Evolutionary conservation across 2,888 invertebrate genomes (phyloP).

Genomic region (Margaritifera margaritifera): DNA sequence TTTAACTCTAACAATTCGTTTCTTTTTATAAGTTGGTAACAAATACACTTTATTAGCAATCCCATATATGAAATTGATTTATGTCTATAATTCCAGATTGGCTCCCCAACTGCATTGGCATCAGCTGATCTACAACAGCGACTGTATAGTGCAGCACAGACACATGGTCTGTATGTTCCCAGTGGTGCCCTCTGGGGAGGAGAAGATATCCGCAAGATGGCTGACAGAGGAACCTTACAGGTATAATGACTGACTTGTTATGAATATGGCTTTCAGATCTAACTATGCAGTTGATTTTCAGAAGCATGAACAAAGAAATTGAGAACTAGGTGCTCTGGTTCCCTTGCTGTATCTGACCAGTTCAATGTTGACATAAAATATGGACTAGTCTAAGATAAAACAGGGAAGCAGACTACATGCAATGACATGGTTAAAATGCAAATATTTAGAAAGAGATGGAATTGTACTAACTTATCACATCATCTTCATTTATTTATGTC

Average conservation of each 20-base stretch:
- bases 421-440: no score
- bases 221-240: conserved; percentile 74
- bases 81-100: conserved; percentile 68
- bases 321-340: no score
- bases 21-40: no score
- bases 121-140: conserved; percentile 68
- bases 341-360: no score
- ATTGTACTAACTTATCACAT: no score
- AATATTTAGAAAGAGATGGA: no score
- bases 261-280: neutral
- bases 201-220: conserved; percentile 76
- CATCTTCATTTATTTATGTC: no score
- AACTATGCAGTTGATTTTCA: neutral
- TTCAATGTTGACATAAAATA: no score
- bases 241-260: conserved; percentile 45
- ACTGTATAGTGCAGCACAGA: conserved; percentile 66
- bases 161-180: conserved; percentile 74
- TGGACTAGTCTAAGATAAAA: no score
- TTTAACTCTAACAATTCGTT: no score
- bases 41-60: neutral
- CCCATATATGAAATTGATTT: neutral
- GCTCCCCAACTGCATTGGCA: conserved; percentile 76
- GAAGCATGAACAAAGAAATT: neutral
- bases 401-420: no score
- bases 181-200: conserved; percentile 77